Base-by-base conservation (phyloP, 2,113 vertebrate species). In the Setophaga coronata region DNA sequence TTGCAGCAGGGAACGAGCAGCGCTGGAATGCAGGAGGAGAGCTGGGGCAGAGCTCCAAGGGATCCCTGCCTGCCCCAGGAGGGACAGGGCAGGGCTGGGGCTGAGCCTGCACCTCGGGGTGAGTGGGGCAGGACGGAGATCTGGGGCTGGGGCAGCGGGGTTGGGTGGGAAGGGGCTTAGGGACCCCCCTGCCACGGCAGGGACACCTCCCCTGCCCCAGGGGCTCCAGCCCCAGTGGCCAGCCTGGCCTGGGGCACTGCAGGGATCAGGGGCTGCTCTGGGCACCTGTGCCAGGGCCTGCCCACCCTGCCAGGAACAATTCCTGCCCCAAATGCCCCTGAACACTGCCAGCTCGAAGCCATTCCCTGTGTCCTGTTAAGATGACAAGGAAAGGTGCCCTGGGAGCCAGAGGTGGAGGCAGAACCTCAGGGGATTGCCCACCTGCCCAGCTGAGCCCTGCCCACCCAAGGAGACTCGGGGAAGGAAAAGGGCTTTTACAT, bases 21-120 rank as follows among this genome's bases (percentile, higher is more conserved):
- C 87, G 17, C 45, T 2, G 54, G 6, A 23, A 43, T 0, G 36
- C 2, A 4, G 0, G 47, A 3, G 51, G 8, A 2, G 0, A 3
- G 34, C 38, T 3, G 58, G 45, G 26, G 43, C 50, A 18, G 43
- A 33, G 74, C 58, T 47, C 15, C 13, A 0, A 0, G 1, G 56
- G 34, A 7, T 1, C 2, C 0, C 15, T 8, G 36, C 51, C 45
- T 6, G 19, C 12, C 10, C 10, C 24, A 2, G 50, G 34, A 28
- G n/a, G 53, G 29, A 2, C 9, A 62, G 85, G 48, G 61, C 34
- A 48, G 76, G n/a, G 48, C 54, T 54, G n/a, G 0, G 56, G 70
- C 61, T 47, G 48, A 36, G 72, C 28, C 72, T 16, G 8, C 26
- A 15, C 14, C 38, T 67, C 45, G 18, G 7, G 74, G 28, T 12